Evolutionary conservation across 2,888 invertebrate species (phyloP), one percentile per base, ranked within the genome.

Genomic region (Cheilosia vulpina): DNA sequence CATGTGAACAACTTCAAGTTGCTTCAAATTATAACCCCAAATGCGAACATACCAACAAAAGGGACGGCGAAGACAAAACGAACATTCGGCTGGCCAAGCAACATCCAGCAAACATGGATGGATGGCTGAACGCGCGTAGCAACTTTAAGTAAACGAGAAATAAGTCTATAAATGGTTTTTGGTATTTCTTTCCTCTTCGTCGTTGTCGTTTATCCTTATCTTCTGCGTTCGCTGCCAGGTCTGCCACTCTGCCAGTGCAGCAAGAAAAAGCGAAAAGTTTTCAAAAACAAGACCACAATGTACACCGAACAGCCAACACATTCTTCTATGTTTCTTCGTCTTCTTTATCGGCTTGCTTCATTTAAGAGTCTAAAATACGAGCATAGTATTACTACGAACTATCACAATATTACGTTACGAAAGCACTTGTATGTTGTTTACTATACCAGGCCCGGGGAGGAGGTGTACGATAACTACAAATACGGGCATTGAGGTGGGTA

Each of bases 101-200:
- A 80, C 75, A 84, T 79, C 73, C 68, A 75, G 43, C 63, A 73
- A 62, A 53, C 62, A 50, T 58, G 77, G 77, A 84, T 79, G 75
- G 71, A 78, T 66, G 75, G 62, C 69, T 71, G 76, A 71, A 66
- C 75, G 84, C 80, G 84, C 84, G 80, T 80, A 84, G 84, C 84
- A 84, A 84, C 84, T 71, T 84, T 47, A 60, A 45, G 75, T 75
- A 84, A 80, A 84, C 79, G 65, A 80, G 69, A 80, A 83, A 75
- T 65, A 84, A 76, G 75, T 80, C 84, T 80, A 76, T 71, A 84
- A 84, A 84, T 84, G 84, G 80, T 71, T 71, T 71, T 84, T 84
- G 71, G 75, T 69, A 84, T 84, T 84, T 76, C 65, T 80, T 84
- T 84, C 69, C 75, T 69, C 65, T 66, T 55, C 47, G 34, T 31